These are phyloP conservation scores for Leptopilina clavipes DNA, from an alignment of 1,140 invertebrate genomes.

Conservation along the genomic window DNA sequence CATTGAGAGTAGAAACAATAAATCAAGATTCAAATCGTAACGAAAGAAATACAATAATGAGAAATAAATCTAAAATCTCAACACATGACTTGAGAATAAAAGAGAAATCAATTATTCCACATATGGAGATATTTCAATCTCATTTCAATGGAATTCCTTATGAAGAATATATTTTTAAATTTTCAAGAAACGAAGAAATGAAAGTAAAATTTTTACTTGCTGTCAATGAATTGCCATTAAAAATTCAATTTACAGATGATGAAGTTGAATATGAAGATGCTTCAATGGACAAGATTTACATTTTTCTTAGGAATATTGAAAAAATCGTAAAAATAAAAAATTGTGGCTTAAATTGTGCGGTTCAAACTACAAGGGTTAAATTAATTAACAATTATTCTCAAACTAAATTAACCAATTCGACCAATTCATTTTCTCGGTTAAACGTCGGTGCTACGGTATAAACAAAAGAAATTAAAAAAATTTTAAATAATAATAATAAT, in stretches of 20 bases:
- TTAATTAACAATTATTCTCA: slow-evolving; percentile 46
- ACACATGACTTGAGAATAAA: not conserved
- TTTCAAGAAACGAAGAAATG: slow-evolving; percentile 53
- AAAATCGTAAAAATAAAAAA: slow-evolving; percentile 49
- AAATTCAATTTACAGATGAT: slow-evolving; percentile 54
- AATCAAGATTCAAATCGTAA: not conserved
- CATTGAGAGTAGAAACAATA: not conserved
- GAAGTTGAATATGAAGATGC: slow-evolving; percentile 51
- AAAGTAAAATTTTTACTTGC: slow-evolving; percentile 54
- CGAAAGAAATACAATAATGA: not conserved
- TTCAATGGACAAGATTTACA: slow-evolving; percentile 42
- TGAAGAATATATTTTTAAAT: slow-evolving; percentile 52
- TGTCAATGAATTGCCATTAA: slow-evolving; percentile 35
- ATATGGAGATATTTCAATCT: slow-evolving; percentile 50
- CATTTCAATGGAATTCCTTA: slow-evolving; percentile 55
- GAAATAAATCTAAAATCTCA: not conserved
- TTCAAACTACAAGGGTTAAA: slow-evolving; percentile 52
- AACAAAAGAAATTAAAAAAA: slow-evolving; percentile 42
- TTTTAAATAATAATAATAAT: slow-evolving; percentile 24
- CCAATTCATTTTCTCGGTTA: slow-evolving; percentile 49
- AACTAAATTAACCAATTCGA: slow-evolving; percentile 53
- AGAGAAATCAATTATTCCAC: not conserved
- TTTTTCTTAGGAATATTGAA: slow-evolving; percentile 53
- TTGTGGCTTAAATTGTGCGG: slow-evolving; percentile 53
- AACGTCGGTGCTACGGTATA: slow-evolving; percentile 57